A percentile compares a stretch with the other conserved stretches of the same genome.
Evolutionary conservation across 1,140 invertebrate species (phyloP).

Genomic region (Drosophila ambigua): DNA sequence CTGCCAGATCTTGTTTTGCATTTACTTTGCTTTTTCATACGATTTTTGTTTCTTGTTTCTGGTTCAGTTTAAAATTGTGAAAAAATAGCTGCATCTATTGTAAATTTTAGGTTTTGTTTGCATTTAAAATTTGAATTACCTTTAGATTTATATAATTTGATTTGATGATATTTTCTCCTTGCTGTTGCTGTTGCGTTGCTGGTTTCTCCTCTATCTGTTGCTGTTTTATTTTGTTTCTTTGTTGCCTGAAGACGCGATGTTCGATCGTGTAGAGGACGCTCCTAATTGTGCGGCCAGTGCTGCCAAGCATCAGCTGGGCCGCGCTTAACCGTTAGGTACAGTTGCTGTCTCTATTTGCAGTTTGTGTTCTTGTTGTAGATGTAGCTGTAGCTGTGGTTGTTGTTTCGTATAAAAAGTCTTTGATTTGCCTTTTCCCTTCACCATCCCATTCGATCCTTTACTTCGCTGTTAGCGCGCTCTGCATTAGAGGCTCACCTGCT

Average conservation of each 20-base stretch:
- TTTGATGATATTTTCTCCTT: constrained; percentile 61
- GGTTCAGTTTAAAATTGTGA: constrained; percentile 77
- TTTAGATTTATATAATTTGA: constrained; percentile 67
- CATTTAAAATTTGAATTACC: constrained; percentile 70
- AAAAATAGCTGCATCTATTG: constrained; percentile 83
- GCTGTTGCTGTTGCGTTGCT: constrained; percentile 26
- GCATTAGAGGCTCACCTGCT: constrained; percentile 85
- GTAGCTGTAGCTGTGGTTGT: constrained; percentile 40
- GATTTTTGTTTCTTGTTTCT: constrained; percentile 32
- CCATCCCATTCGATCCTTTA: constrained; percentile 1
- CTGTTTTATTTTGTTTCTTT: constrained; percentile 13
- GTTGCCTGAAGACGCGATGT: neutral
- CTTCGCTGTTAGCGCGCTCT: constrained; percentile 62
- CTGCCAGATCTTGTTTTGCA: constrained; percentile 4
- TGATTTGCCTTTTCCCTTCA: constrained; percentile 68
- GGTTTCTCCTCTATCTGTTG: constrained; percentile 27
- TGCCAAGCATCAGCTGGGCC: neutral
- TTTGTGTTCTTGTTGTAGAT: constrained; percentile 1
- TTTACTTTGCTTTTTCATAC: constrained; percentile 20
- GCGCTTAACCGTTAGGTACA: constrained; percentile 26
- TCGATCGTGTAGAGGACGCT: too few species aligned
- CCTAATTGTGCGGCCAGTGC: too few species aligned
- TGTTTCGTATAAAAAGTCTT: constrained; percentile 80
- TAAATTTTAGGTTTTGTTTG: constrained; percentile 64
- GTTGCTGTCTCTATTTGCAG: constrained; percentile 15